Base-by-base conservation (phyloP, 2,113 vertebrate species). In the Vombatus ursinus region DNA sequence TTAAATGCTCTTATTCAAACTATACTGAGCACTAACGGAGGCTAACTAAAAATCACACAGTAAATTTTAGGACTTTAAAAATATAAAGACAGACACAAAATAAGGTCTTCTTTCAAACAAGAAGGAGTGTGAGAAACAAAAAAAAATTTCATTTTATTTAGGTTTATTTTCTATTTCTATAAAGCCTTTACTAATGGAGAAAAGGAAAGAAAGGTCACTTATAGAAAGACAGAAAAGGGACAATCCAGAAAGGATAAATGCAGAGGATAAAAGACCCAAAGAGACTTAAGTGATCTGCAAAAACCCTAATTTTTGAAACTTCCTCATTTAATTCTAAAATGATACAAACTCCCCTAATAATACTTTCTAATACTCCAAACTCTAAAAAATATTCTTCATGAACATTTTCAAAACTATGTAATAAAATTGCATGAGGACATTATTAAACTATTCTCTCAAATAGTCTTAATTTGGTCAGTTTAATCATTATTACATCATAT, bases 351-450 rank as follows among this genome's bases (percentile, higher is more conserved):
- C 10, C 25, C 54, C 37, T 68, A 26, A 26, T 52, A 61, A 77
- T n/a, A 4, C 28, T 44, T 77, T n/a, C n/a, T 77, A 0, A 37
- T 37, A 61, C 12, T 31, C 31, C 28, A 68, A 22, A 84, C 19
- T 19, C 68, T 44, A 84, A 19, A 61, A 61, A 25, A 25, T 0
- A 3, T 0, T 31, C 54, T 3, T 26, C 52, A 24, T 14, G 2
- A 52, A 2, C 19, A 52, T 94, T 22, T 48, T 48, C 50, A 37
- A 24, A 77, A 5, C 0, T 0, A 25, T 3, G 3, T 3, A 26
- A 10, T 0, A 0, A 47, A 2, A 48, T 0, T 84, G 0, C 0
- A 0, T 0, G 16, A 23, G 28, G 14, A 1, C 11, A 7, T 1
- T 37, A 1, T 1, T 1, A 22, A n/a, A 25, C 0, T 0, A 52